These are phyloP conservation scores for Ifrita kowaldi DNA, from an alignment of 2,113 vertebrate species.

Conservation along the genomic window DNA sequence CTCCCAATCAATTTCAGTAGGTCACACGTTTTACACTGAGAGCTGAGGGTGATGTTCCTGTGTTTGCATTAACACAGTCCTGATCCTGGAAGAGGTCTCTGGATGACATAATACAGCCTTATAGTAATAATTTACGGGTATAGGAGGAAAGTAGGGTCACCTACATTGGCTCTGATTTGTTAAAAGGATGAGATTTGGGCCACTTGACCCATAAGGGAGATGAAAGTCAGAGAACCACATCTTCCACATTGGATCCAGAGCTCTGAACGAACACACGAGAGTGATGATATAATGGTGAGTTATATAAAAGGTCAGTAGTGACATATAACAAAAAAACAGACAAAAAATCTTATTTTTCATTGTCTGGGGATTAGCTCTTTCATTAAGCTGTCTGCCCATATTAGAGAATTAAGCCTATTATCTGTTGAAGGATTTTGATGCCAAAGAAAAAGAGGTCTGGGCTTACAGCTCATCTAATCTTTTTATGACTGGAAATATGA, in stretches of 20 bases:
- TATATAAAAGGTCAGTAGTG: background rate
- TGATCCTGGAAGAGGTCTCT: background rate
- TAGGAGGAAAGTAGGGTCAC: background rate
- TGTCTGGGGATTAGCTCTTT: conserved; percentile 31
- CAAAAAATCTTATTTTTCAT: background rate
- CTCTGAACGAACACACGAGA: background rate
- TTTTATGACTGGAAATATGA: background rate
- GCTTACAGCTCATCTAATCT: background rate
- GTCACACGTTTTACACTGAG: background rate
- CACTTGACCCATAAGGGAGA: background rate
- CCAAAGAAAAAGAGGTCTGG: background rate
- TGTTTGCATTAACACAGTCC: background rate
- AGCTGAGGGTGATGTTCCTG: background rate
- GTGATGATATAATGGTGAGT: background rate
- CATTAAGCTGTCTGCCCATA: conserved; percentile 40
- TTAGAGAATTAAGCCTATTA: conserved; percentile 47
- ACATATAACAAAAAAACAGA: background rate
- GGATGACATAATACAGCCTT: background rate
- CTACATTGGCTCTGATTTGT: background rate
- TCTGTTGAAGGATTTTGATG: conserved; percentile 16
- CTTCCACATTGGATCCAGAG: background rate
- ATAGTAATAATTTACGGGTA: accelerated
- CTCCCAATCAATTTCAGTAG: background rate
- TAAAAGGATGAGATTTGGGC: background rate
- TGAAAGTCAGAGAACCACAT: background rate